phyloP scores from a whole-genome alignment of 1,140 invertebrate genomes.

The Leucophenga varia region DNA sequence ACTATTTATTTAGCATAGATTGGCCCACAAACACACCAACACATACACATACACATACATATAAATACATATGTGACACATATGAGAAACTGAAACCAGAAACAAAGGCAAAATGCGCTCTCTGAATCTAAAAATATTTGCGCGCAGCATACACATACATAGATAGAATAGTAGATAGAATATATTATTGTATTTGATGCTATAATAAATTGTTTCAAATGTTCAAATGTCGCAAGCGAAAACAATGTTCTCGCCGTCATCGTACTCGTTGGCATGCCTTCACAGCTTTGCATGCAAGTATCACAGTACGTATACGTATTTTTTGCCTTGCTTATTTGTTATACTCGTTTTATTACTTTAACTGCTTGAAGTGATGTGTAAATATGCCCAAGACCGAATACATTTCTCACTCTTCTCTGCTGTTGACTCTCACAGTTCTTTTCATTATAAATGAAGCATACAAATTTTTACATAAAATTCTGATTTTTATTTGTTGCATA shows the following conservation, averaged over 20 bases:
- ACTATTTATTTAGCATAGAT: no score
- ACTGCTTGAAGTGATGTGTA: constrained; percentile 34
- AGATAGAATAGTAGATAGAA: no score
- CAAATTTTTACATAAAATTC: no score
- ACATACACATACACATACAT: no score
- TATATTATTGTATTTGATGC: constrained; percentile 43
- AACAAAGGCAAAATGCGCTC: not conserved
- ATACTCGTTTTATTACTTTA: not conserved
- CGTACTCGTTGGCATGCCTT: no score
- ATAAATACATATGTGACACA: no score
- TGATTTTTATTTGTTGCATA: no score
- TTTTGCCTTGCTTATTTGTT: constrained; percentile 1
- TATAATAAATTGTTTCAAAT: constrained; percentile 46
- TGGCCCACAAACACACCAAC: no score
- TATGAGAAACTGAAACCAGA: no score
- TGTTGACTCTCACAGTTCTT: not conserved
- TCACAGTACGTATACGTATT: constrained; percentile 12
- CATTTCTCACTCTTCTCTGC: constrained; percentile 1
- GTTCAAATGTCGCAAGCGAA: constrained; percentile 28
- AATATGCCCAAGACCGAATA: constrained; percentile 36
- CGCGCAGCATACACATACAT: constrained; percentile 15
- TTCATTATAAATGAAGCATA: no score
- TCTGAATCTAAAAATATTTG: constrained; percentile 29
- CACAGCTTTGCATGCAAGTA: no score
- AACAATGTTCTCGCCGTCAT: constrained; percentile 25